These are phyloP conservation scores for Apistogramma diplotaenia DNA, from an alignment of 2,113 vertebrate genomes.

Conservation along the genomic window DNA sequence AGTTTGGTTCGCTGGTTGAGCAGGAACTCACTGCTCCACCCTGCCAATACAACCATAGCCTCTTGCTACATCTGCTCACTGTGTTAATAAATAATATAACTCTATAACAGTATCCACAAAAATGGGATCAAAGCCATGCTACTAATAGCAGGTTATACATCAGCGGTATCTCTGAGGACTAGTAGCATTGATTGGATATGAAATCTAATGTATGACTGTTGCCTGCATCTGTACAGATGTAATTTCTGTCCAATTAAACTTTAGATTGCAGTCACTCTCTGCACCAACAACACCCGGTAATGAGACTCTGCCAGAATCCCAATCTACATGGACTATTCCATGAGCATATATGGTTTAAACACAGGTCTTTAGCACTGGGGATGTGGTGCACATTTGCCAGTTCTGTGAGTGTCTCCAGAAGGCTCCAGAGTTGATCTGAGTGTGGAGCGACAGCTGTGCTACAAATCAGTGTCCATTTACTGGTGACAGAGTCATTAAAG, in stretches of 20 bases:
- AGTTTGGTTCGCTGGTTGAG: neutral
- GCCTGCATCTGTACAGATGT: slow-evolving; percentile 46
- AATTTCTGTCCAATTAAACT: slow-evolving; percentile 60
- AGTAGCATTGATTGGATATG: slow-evolving; percentile 58
- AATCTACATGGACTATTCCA: slow-evolving; percentile 12
- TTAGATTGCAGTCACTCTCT: slow-evolving; percentile 56
- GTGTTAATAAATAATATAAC: slow-evolving; percentile 21
- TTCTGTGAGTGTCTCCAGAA: slow-evolving; percentile 39
- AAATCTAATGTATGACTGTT: slow-evolving; percentile 46
- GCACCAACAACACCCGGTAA: slow-evolving; percentile 52
- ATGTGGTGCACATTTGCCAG: neutral
- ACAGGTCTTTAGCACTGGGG: slow-evolving; percentile 25
- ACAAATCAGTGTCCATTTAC: slow-evolving; percentile 78
- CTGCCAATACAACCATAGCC: neutral
- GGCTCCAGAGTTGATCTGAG: slow-evolving; percentile 59
- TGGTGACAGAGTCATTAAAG: slow-evolving; percentile 78
- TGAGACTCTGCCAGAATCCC: slow-evolving; percentile 48
- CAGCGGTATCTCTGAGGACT: slow-evolving; percentile 32
- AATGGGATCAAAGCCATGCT: slow-evolving; percentile 5
- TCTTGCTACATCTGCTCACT: slow-evolving; percentile 8
- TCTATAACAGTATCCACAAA: slow-evolving; percentile 14
- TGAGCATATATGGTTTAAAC: slow-evolving; percentile 33
- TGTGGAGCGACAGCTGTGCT: slow-evolving; percentile 67
- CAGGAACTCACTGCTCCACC: neutral
- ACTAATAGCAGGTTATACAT: slow-evolving; percentile 9